Conservation (phyloP, 2,888 invertebrate species). For the Eudasyphora cyanicolor region DNA sequence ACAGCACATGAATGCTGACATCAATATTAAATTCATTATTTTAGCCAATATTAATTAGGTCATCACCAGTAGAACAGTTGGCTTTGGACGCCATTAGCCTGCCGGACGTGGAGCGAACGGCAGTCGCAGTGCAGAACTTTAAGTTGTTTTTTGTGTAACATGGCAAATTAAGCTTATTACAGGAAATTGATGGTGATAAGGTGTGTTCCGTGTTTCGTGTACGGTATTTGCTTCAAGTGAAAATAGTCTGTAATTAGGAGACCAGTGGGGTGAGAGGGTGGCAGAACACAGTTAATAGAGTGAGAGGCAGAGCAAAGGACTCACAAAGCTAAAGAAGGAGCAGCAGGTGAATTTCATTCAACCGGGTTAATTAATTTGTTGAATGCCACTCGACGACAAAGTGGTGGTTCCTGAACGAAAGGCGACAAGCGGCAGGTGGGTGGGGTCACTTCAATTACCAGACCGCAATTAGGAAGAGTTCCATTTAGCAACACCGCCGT, state of each 20-base stretch:
- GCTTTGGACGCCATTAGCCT: neutral
- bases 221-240: neutral
- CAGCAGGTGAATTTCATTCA: constrained; percentile 30
- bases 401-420: too few relatives aligned
- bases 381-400: neutral
- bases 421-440: neutral
- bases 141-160: constrained; percentile 1
- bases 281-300: too few relatives aligned
- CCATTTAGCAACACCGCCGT: neutral
- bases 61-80: constrained; percentile 38
- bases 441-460: neutral
- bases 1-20: constrained; percentile 38
- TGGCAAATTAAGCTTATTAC: constrained; percentile 42
- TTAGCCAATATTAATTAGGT: constrained; percentile 62
- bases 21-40: constrained; percentile 59
- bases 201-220: too few relatives aligned
- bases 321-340: neutral
- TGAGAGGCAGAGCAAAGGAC: too few relatives aligned
- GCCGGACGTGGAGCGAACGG: neutral
- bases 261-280: neutral
- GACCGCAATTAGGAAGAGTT: constrained; percentile 8
- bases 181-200: constrained; percentile 56
- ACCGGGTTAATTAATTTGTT: constrained; percentile 38
- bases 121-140: neutral
- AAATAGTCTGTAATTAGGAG: constrained; percentile 44